phyloP scores from a whole-genome alignment of 2,797 vertebrate species.

The Triplophysa bombifrons region DNA sequence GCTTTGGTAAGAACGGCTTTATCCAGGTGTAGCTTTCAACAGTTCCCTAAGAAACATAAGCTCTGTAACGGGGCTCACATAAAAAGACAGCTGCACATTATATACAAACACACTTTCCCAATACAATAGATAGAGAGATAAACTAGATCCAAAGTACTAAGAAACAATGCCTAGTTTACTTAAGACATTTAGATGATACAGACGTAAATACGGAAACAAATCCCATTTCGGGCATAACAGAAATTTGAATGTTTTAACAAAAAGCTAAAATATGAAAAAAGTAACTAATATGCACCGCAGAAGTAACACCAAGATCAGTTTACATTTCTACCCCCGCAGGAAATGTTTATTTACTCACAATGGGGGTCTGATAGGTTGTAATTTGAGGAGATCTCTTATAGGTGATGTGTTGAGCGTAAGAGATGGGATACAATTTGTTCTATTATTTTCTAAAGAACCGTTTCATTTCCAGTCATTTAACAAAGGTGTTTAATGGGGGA shows the following conservation, averaged over 20 bases:
- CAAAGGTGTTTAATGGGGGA: neutral
- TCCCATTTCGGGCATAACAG: neutral
- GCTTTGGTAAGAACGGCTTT: conserved; percentile 40
- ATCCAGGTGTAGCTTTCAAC: conserved; percentile 64
- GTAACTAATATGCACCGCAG: neutral
- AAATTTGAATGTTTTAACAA: neutral
- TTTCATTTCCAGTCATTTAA: neutral
- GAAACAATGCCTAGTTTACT: conserved; percentile 15
- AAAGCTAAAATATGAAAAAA: neutral
- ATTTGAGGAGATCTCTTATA: neutral
- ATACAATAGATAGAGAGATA: conserved; percentile 28
- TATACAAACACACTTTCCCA: conserved; percentile 28
- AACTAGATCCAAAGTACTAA: neutral
- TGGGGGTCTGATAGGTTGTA: neutral
- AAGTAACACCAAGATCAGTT: too few relatives aligned
- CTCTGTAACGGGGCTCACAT: conserved; percentile 51
- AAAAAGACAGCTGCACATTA: conserved; percentile 37
- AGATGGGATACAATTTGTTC: too few relatives aligned
- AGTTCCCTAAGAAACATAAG: conserved; percentile 61
- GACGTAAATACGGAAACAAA: neutral
- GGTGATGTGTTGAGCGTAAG: neutral
- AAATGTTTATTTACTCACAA: too few relatives aligned
- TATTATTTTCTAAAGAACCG: neutral
- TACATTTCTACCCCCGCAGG: too few relatives aligned
- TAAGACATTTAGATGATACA: neutral